phyloP scores from a whole-genome alignment of 2,888 invertebrate species.

The Rhingia campestris region DNA sequence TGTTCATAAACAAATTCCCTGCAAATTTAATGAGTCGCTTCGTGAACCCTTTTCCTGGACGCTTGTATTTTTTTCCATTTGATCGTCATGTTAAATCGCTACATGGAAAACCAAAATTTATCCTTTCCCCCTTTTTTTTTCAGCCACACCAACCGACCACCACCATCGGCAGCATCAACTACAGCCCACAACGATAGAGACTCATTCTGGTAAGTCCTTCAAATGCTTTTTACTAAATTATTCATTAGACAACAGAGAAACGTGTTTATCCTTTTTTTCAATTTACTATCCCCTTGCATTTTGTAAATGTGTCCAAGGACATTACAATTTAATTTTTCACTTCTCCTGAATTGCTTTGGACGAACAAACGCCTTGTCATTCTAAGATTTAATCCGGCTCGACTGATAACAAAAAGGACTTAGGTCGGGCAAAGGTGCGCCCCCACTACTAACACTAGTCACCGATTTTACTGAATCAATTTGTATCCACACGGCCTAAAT shows the following conservation, averaged over 20 bases:
- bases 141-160: conserved; percentile 53
- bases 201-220: conserved; percentile 66
- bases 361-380: conserved; percentile 60
- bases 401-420: conserved; percentile 5
- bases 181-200: conserved; percentile 64
- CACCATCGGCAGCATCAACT: conserved; percentile 52
- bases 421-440: conserved; percentile 24
- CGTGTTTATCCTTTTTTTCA: conserved; percentile 52
- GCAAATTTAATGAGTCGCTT: conserved; percentile 24
- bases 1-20: not conserved
- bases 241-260: conserved; percentile 55
- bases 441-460: not conserved
- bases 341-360: conserved; percentile 49
- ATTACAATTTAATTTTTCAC: conserved; percentile 74
- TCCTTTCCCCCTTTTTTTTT: conserved; percentile 29
- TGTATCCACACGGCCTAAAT: conserved; percentile 67
- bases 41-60: conserved; percentile 18
- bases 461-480: conserved; percentile 67
- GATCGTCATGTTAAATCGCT: not conserved
- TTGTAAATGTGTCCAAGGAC: conserved; percentile 49
- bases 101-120: conserved; percentile 2
- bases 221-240: conserved; percentile 54
- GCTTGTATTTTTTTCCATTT: not conserved
- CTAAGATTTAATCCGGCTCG: conserved; percentile 38
- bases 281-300: conserved; percentile 48